phyloP scores from a whole-genome alignment of 92 coral and sea anemone genomes.

The Epizoanthus scotinus region DNA sequence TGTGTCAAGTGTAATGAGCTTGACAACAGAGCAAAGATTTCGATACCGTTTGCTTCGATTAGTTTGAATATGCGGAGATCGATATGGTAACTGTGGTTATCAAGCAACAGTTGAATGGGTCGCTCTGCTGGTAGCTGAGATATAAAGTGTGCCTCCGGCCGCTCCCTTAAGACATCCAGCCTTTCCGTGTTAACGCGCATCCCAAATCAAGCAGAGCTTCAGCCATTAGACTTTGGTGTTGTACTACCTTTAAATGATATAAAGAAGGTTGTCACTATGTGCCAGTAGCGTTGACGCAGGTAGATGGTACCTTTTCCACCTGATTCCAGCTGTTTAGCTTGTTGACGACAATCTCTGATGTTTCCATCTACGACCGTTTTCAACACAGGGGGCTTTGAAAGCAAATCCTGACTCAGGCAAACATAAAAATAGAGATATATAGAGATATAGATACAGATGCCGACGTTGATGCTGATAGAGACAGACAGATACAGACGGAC shows the following conservation, averaged over 20 bases:
- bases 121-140: constrained; percentile 43
- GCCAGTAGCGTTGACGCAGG: neutral
- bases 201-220: neutral
- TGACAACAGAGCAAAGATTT: constrained; percentile 1
- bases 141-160: constrained; percentile 14
- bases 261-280: neutral
- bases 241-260: neutral
- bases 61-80: constrained; percentile 44
- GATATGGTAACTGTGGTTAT: constrained; percentile 42
- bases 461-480: too few species aligned
- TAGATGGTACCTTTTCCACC: neutral
- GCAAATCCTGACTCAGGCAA: neutral
- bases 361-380: neutral
- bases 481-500: too few species aligned
- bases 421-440: too few species aligned
- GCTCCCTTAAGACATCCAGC: too few species aligned
- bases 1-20: constrained; percentile 15
- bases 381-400: neutral
- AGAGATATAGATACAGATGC: too few species aligned
- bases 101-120: constrained; percentile 44
- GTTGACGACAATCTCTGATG: neutral
- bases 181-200: too few species aligned
- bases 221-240: neutral
- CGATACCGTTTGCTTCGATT: constrained; percentile 28
- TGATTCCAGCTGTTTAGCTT: neutral